A percentile compares a stretch with the other conserved stretches of the same genome.
Evolutionary conservation across 2,797 vertebrate genomes (phyloP).

Genomic region (Phalanger gymnotis): DNA sequence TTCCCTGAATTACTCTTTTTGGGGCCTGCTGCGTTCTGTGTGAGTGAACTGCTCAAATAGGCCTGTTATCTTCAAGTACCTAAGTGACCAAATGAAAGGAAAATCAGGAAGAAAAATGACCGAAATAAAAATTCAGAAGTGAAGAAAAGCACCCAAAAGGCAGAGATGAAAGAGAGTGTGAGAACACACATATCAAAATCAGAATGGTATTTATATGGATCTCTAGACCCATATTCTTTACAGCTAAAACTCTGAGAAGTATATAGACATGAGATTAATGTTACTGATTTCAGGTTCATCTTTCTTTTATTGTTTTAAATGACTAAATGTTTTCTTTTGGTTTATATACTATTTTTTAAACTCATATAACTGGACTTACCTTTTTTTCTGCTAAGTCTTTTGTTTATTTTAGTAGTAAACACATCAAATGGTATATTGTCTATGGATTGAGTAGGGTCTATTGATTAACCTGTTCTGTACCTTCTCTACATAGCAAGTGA

Average conservation of each 20-base stretch:
- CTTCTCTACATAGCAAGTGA: background rate
- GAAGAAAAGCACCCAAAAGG: slow-evolving; percentile 7
- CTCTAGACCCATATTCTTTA: rapidly evolving
- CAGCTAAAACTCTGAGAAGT: rapidly evolving
- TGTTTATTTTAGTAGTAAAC: background rate
- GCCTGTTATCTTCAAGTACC: background rate
- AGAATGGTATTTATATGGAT: background rate
- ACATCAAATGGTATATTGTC: background rate
- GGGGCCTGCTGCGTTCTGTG: background rate
- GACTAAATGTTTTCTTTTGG: rapidly evolving
- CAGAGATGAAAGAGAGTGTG: background rate
- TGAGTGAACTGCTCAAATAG: background rate
- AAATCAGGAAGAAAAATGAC: slow-evolving; percentile 14
- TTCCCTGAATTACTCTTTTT: background rate
- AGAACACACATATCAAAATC: background rate
- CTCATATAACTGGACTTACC: background rate
- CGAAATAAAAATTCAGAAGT: background rate
- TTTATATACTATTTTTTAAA: background rate
- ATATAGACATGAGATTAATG: background rate
- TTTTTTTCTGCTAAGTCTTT: background rate
- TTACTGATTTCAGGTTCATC: background rate
- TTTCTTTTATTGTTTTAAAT: background rate
- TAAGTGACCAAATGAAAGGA: background rate
- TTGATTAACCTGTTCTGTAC: rapidly evolving
- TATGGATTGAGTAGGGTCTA: rapidly evolving